These are phyloP conservation scores for Aphelocoma californica DNA, from an alignment of 2,797 vertebrate species.

Conservation along the genomic window DNA sequence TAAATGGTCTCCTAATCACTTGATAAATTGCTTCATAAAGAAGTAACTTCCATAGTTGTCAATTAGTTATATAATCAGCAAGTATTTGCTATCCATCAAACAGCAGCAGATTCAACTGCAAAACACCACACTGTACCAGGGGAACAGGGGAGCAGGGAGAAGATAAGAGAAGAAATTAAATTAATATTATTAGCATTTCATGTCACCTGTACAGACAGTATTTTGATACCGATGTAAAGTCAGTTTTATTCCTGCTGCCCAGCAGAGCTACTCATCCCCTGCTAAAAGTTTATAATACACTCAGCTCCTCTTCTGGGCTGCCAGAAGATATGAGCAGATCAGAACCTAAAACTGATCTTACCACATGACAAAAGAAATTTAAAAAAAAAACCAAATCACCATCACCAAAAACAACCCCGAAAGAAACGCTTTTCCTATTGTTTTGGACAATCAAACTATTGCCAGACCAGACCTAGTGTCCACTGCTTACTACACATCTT, in stretches of 20 bases:
- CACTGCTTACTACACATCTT: background rate
- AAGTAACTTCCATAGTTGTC: conserved; percentile 36
- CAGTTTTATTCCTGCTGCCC: background rate
- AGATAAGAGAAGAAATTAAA: background rate
- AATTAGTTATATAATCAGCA: background rate
- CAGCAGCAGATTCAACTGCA: background rate
- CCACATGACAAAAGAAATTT: background rate
- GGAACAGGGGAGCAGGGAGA: background rate
- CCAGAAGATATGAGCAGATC: background rate
- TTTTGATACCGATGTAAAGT: conserved; percentile 22
- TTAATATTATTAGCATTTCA: background rate
- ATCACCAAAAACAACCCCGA: accelerated
- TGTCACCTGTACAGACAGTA: background rate
- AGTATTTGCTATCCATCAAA: conserved; percentile 23
- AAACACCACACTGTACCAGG: background rate
- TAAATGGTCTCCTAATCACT: conserved; percentile 7
- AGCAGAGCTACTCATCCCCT: background rate
- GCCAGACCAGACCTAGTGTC: background rate
- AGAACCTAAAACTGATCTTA: background rate
- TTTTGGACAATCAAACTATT: background rate
- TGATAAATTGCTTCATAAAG: conserved; percentile 44
- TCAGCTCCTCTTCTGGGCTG: background rate
- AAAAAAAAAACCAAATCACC: background rate
- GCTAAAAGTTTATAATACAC: background rate
- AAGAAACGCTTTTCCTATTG: background rate